Conservation (phyloP, 2,888 invertebrate species). For the Nomada hirtipes region DNA sequence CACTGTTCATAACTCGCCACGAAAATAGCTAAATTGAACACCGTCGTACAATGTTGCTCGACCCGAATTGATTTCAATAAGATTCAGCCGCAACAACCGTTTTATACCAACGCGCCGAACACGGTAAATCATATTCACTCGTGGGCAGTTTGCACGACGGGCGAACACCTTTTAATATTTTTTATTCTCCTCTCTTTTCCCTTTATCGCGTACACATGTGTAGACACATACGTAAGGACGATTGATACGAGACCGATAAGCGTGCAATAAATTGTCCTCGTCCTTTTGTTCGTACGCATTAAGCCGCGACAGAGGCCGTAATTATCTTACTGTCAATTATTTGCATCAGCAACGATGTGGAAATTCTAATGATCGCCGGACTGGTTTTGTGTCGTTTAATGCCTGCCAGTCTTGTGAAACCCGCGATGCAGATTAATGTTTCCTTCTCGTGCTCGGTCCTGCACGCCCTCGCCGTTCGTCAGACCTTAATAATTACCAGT, state of each 20-base stretch:
- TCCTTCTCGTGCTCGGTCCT: conserved; percentile 45
- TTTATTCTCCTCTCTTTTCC: not conserved
- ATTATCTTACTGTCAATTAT: conserved; percentile 68
- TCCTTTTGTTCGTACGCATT: conserved; percentile 57
- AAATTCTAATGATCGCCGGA: conserved; percentile 67
- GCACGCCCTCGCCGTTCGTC: conserved; percentile 47
- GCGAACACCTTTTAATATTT: not conserved
- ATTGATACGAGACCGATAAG: conserved; percentile 42
- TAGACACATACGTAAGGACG: not conserved
- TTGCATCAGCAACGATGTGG: conserved; percentile 66
- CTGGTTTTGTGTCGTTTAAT: conserved; percentile 62
- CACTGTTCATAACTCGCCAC: conserved; percentile 4
- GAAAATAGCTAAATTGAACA: conserved; percentile 15
- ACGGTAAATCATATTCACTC: conserved; percentile 48
- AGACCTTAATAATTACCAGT: conserved; percentile 53
- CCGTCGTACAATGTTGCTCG: conserved; percentile 12
- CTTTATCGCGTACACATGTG: not conserved
- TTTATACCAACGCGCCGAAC: conserved; percentile 20
- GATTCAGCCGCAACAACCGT: conserved; percentile 26
- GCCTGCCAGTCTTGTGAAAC: conserved; percentile 62
- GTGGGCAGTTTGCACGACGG: conserved; percentile 47
- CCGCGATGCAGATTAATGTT: conserved; percentile 51
- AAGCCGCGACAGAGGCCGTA: conserved; percentile 37
- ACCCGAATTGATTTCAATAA: conserved; percentile 43
- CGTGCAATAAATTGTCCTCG: conserved; percentile 54